Percentiles rank a stretch among this genome's conserved stretches.
These are phyloP conservation scores for Acomys russatus DNA, from an alignment of 2,797 vertebrate genomes.

Conservation along the genomic window DNA sequence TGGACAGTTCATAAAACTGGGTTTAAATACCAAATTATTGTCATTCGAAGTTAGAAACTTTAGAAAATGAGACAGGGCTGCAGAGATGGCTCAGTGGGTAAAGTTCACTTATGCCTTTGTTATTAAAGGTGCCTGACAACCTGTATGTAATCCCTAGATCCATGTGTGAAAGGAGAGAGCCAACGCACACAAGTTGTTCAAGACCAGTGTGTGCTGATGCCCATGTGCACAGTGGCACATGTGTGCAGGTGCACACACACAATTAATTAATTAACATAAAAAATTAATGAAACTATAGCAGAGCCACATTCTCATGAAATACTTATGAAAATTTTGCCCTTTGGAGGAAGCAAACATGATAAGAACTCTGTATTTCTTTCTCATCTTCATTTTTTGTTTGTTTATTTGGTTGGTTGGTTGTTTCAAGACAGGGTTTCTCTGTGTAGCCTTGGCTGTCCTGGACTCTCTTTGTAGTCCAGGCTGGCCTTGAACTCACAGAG, in stretches of 20 bases:
- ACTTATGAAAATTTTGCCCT: conserved; percentile 31
- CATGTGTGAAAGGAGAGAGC: neutral
- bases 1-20: conserved; percentile 29
- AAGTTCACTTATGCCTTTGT: too few species aligned
- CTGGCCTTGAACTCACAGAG: too few species aligned
- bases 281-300: neutral
- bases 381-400: too few species aligned
- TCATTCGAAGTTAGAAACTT: conserved; percentile 17
- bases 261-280: neutral
- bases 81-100: too few species aligned
- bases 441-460: too few species aligned
- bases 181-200: too few species aligned
- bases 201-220: neutral
- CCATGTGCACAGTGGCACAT: too few species aligned
- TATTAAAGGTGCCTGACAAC: too few species aligned
- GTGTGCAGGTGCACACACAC: neutral
- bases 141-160: neutral
- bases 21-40: conserved; percentile 36
- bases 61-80: neutral
- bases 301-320: neutral
- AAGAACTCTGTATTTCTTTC: neutral
- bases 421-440: too few species aligned
- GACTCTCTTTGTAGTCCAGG: too few species aligned
- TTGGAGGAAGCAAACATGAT: conserved; percentile 24
- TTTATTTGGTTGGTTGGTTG: too few species aligned